Conservation (phyloP, 1,140 invertebrate species). For the Reticulitermes speratus region DNA sequence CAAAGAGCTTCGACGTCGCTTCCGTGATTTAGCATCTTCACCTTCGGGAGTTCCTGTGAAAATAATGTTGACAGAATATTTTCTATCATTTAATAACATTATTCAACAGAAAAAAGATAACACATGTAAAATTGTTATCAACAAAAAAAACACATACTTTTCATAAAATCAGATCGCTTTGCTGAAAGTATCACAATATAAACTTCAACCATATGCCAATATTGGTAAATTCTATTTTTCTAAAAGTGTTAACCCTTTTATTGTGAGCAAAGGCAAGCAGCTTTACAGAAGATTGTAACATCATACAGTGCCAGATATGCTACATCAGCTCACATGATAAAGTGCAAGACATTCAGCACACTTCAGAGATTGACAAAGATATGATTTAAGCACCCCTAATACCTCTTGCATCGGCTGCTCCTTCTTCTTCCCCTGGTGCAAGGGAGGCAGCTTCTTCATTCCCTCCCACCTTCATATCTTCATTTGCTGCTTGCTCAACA, state of each 20-base stretch:
- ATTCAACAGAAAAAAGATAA: neutral
- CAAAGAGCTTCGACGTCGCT: constrained; percentile 62
- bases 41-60: constrained; percentile 37
- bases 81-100: constrained; percentile 36
- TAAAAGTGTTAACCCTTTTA: neutral
- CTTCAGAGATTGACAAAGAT: too few species aligned
- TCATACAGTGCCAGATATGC: too few species aligned
- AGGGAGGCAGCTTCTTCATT: neutral
- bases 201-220: neutral
- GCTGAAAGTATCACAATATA: neutral
- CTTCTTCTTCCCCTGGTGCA: neutral
- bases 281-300: too few species aligned
- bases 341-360: too few species aligned
- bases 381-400: neutral
- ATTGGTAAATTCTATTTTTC: neutral
- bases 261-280: too few species aligned
- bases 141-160: neutral
- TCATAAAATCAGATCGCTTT: neutral
- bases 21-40: constrained; percentile 44
- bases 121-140: neutral
- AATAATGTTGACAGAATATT: constrained; percentile 23
- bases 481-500: neutral
- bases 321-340: too few species aligned
- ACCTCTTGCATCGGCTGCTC: neutral
- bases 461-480: neutral